A percentile compares a stretch with the other conserved stretches of the same genome.
Conservation (phyloP, 2,113 vertebrate genomes). For the Sebastes fasciatus region DNA sequence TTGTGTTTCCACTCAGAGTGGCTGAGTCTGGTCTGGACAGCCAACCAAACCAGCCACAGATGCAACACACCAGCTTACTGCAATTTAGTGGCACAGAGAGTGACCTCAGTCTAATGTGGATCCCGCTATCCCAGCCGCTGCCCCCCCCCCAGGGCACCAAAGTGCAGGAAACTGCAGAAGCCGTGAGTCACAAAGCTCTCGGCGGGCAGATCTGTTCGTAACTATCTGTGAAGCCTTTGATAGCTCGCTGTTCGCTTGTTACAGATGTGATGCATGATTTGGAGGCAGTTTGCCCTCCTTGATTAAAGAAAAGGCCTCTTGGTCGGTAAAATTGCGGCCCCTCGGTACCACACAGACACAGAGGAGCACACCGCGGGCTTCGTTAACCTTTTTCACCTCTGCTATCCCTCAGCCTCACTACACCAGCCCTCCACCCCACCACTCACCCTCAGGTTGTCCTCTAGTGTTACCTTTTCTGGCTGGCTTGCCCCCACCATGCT, state of each 20-base stretch:
- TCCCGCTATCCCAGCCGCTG: constrained; percentile 10
- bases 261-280: constrained; percentile 83
- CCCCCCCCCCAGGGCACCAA: constrained; percentile 50
- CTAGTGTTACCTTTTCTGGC: constrained; percentile 52
- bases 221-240: constrained; percentile 81
- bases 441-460: constrained; percentile 51
- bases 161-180: constrained; percentile 79
- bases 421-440: constrained; percentile 18
- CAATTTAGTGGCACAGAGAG: constrained; percentile 71
- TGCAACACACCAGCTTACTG: constrained; percentile 59
- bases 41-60: constrained; percentile 72
- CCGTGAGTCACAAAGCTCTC: constrained; percentile 77
- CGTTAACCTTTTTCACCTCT: constrained; percentile 83
- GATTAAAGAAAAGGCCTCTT: constrained; percentile 83
- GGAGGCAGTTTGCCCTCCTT: constrained; percentile 71
- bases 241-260: constrained; percentile 70
- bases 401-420: constrained; percentile 58
- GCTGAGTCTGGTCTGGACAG: constrained; percentile 62
- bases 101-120: constrained; percentile 73
- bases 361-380: constrained; percentile 60
- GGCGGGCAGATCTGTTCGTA: constrained; percentile 70
- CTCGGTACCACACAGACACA: constrained; percentile 72
- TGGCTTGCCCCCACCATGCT: constrained; percentile 31
- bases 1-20: constrained; percentile 57
- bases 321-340: constrained; percentile 52